Conservation (phyloP, 2,113 vertebrate species). For the Lipotes vexillifer region DNA sequence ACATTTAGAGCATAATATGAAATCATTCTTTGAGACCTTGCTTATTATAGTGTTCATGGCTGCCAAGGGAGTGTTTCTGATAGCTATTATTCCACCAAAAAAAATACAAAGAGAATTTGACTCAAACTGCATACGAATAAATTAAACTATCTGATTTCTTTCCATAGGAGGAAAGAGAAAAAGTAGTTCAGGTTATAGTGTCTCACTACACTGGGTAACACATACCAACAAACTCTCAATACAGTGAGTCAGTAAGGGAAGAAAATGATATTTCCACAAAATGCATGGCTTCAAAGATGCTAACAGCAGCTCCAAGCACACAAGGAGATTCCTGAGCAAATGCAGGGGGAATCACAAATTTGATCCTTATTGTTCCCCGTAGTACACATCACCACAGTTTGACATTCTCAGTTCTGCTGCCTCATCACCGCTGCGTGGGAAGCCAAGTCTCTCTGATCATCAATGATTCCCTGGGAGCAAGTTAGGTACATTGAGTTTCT, state of each 20-base stretch:
- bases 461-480: neutral
- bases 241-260: neutral
- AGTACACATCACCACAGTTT: neutral
- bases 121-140: neutral
- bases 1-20: constrained; percentile 38
- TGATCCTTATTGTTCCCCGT: neutral
- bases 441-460: neutral
- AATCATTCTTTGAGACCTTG: constrained; percentile 32
- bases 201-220: neutral
- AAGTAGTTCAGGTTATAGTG: neutral
- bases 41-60: neutral
- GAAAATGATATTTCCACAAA: neutral
- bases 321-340: neutral
- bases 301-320: neutral
- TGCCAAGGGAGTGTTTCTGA: neutral
- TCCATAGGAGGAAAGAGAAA: neutral
- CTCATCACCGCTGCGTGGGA: neutral
- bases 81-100: neutral
- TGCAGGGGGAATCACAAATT: neutral
- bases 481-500: neutral
- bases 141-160: constrained; percentile 6
- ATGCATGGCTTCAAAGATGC: neutral
- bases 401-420: neutral
- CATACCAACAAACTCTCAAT: neutral
- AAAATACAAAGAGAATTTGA: constrained; percentile 42